Percentiles rank a stretch among this genome's conserved stretches.
These are phyloP conservation scores for Hyperopisus bebe DNA, from an alignment of 2,113 vertebrate species.

Conservation along the genomic window DNA sequence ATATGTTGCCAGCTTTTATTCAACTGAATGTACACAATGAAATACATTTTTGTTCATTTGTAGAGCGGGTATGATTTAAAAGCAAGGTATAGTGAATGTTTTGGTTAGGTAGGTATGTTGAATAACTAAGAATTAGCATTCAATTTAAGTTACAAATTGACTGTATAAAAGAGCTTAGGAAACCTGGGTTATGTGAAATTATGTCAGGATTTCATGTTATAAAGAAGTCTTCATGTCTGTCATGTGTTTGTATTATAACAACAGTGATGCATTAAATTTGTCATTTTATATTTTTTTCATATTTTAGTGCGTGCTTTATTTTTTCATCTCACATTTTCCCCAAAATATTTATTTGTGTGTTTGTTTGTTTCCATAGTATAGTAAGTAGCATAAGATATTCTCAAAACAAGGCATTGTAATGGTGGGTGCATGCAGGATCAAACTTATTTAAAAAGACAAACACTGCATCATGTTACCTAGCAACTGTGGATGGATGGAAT, in stretches of 20 bases:
- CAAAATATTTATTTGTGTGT: not conserved
- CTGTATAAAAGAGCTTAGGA: not conserved
- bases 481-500: slow-evolving; percentile 59
- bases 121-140: not conserved
- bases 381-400: not conserved
- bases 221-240: too few relatives aligned
- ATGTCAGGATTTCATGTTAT: too few relatives aligned
- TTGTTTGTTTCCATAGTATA: not conserved
- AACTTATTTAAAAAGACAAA: slow-evolving; percentile 62
- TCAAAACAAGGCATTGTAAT: slow-evolving; percentile 48
- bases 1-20: not conserved
- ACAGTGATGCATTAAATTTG: not conserved
- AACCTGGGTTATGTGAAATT: too few relatives aligned
- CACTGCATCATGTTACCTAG: slow-evolving; percentile 58
- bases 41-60: not conserved
- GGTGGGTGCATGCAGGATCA: slow-evolving; percentile 54
- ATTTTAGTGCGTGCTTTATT: not conserved
- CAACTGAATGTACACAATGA: not conserved
- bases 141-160: not conserved
- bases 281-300: not conserved
- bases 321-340: not conserved
- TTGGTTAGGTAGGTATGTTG: not conserved
- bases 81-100: not conserved
- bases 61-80: not conserved
- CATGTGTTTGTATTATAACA: not conserved